These are phyloP conservation scores for Hystrix cristata DNA, from an alignment of 2,113 vertebrate genomes.

Conservation along the genomic window DNA sequence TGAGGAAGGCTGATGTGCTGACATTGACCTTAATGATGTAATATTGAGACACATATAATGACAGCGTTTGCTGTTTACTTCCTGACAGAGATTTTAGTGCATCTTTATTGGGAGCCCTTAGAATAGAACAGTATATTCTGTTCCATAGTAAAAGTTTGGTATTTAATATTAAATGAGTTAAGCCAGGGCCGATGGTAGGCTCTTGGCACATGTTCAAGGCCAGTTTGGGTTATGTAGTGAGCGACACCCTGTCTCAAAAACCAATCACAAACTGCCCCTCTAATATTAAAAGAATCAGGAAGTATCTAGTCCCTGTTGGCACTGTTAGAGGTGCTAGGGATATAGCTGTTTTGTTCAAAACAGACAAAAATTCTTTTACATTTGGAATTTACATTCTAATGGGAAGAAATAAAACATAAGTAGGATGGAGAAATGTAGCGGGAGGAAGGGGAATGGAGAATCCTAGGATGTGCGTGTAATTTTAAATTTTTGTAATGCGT, in stretches of 20 bases:
- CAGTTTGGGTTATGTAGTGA: not conserved
- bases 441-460: conserved; percentile 7
- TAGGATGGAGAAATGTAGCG: not conserved
- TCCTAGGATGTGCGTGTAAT: not conserved
- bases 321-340: not conserved
- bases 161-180: not conserved
- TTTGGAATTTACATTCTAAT: conserved; percentile 41
- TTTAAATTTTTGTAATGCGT: conserved; percentile 36
- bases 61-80: conserved; percentile 24
- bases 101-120: not conserved
- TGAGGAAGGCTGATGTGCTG: not conserved
- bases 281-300: not conserved
- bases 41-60: not conserved
- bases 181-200: not conserved
- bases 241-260: not conserved
- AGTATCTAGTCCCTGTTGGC: not conserved
- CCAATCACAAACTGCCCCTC: not conserved
- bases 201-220: not conserved
- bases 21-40: not conserved
- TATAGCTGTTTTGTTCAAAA: conserved; percentile 18
- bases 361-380: not conserved
- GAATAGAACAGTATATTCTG: conserved; percentile 25
- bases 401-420: conserved; percentile 9
- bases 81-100: conserved; percentile 41
- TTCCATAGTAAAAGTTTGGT: conserved; percentile 12